Conservation (phyloP, 2,113 vertebrate species). For the Diadophis punctatus region DNA sequence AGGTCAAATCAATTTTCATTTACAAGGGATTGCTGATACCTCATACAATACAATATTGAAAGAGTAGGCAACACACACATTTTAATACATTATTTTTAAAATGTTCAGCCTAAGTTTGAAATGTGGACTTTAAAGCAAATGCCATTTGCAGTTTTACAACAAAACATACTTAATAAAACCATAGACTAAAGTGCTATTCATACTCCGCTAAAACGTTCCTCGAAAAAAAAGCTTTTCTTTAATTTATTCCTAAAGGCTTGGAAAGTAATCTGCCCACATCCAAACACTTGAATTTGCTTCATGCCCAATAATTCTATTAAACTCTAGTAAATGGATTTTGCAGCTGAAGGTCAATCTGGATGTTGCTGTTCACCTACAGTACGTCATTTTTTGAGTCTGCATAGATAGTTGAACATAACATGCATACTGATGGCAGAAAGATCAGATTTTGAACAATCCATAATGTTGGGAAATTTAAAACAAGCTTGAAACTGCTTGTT, state of each 20-base stretch:
- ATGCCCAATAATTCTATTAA: neutral
- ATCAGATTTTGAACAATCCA: neutral
- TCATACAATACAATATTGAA: neutral
- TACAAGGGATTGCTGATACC: neutral
- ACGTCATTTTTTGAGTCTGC: neutral
- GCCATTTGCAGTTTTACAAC: neutral
- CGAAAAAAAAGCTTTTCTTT: neutral
- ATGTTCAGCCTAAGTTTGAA: neutral
- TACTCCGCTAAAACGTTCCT: neutral
- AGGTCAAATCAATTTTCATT: neutral
- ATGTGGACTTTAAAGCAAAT: neutral
- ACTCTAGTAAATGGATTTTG: neutral
- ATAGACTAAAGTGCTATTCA: neutral
- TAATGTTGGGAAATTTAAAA: neutral
- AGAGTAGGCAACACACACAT: neutral
- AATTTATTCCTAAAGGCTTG: neutral
- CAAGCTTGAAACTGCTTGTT: neutral
- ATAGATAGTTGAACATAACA: neutral
- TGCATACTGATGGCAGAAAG: neutral
- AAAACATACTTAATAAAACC: neutral
- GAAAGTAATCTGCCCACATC: neutral
- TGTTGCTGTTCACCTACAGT: neutral
- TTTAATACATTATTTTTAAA: neutral
- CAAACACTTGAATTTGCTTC: neutral
- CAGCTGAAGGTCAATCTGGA: neutral